phyloP scores from a whole-genome alignment of 2,797 vertebrate species.

The Geotrypetes seraphini region DNA sequence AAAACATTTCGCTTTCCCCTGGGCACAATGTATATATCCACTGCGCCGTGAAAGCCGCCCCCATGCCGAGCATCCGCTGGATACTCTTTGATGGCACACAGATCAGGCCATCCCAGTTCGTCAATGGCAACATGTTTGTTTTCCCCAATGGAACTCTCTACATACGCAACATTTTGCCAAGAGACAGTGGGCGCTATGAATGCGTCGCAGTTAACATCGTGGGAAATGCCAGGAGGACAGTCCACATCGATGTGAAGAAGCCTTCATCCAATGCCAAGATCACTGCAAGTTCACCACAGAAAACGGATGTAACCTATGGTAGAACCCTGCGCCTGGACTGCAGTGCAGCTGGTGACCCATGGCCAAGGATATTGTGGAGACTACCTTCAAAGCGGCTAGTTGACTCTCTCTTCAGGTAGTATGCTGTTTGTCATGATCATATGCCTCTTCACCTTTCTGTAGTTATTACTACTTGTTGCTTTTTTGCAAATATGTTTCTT shows the following conservation, averaged over 20 bases:
- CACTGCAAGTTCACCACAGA: slow-evolving; percentile 58
- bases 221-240: slow-evolving; percentile 56
- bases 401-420: slow-evolving; percentile 77
- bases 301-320: slow-evolving; percentile 70
- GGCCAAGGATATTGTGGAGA: slow-evolving; percentile 79
- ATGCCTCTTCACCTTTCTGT: no score
- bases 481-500: no score
- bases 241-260: slow-evolving; percentile 55
- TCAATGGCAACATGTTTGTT: slow-evolving; percentile 59
- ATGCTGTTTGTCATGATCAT: no score
- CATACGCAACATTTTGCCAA: slow-evolving; percentile 45
- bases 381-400: slow-evolving; percentile 79
- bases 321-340: slow-evolving; percentile 68
- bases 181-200: slow-evolving; percentile 68
- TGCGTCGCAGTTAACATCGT: slow-evolving; percentile 69
- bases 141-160: slow-evolving; percentile 86
- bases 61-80: slow-evolving; percentile 67
- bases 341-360: slow-evolving; percentile 69
- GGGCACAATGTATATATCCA: slow-evolving; percentile 62
- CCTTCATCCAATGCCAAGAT: slow-evolving; percentile 64
- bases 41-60: slow-evolving; percentile 67
- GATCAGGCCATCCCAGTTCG: slow-evolving; percentile 61
- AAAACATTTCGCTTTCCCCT: slow-evolving; percentile 60
- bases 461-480: no score
- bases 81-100: slow-evolving; percentile 59